phyloP scores from a whole-genome alignment of 2,797 vertebrate species.

The Triplophysa bombifrons region DNA sequence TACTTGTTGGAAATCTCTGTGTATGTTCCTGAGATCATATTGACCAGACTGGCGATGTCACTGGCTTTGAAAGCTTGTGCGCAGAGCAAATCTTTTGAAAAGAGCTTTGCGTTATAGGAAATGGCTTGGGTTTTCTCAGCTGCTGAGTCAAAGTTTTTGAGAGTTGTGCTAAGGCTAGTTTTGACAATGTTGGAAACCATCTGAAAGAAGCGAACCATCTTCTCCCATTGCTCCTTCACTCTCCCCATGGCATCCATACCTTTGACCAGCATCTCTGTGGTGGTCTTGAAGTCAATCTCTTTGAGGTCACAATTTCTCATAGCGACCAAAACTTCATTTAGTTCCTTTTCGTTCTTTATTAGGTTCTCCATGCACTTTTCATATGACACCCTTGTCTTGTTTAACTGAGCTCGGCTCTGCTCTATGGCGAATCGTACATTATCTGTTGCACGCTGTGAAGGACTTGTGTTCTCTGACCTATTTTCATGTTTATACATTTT shows the following conservation, averaged over 20 bases:
- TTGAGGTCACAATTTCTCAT: slow-evolving; percentile 47
- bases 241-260: slow-evolving; percentile 53
- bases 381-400: slow-evolving; percentile 46
- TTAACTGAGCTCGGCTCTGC: slow-evolving; percentile 43
- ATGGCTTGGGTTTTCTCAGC: neutral
- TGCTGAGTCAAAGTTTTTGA: slow-evolving; percentile 48
- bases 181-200: slow-evolving; percentile 14
- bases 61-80: slow-evolving; percentile 58
- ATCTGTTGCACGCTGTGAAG: neutral
- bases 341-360: slow-evolving; percentile 3
- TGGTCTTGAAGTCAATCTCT: slow-evolving; percentile 52
- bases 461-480: accelerated
- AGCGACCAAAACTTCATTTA: neutral
- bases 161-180: neutral
- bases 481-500: neutral
- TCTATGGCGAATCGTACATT: slow-evolving; percentile 20
- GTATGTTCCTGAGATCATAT: slow-evolving; percentile 61
- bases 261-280: slow-evolving; percentile 54
- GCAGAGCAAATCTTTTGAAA: slow-evolving; percentile 57
- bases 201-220: slow-evolving; percentile 63
- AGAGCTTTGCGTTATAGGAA: slow-evolving; percentile 36
- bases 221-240: slow-evolving; percentile 62
- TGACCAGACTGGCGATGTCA: slow-evolving; percentile 61
- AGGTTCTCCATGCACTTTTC: slow-evolving; percentile 11
- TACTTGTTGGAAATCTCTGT: slow-evolving; percentile 55